Conservation (phyloP, 2,797 vertebrate species). For the Pangasius sanitwongsei region DNA sequence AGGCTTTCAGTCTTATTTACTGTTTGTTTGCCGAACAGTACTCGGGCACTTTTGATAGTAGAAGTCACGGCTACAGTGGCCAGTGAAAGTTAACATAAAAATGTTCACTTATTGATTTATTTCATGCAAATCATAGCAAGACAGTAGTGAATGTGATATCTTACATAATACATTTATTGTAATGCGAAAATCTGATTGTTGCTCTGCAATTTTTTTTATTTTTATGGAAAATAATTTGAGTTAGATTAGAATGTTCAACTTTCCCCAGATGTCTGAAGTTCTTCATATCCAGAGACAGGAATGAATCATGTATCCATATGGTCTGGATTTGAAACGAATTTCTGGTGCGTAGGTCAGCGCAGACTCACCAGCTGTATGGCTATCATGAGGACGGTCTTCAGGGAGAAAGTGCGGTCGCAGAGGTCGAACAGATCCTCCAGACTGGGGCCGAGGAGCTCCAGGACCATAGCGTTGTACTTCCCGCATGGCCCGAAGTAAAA, state of each 20-base stretch:
- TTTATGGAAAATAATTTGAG: no score
- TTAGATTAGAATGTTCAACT: no score
- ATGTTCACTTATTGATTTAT: not conserved
- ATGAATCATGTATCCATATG: no score
- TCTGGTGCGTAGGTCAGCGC: not conserved
- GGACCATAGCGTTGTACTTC: constrained; percentile 98
- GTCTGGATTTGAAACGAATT: not conserved
- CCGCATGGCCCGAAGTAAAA: constrained; percentile 98
- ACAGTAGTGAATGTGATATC: not conserved
- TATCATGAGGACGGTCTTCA: constrained; percentile 99
- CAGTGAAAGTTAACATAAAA: not conserved
- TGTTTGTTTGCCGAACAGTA: no score
- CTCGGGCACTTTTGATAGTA: not conserved
- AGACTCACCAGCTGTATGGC: constrained; percentile 94
- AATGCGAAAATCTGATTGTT: not conserved
- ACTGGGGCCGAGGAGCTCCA: constrained; percentile 97
- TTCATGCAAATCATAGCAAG: not conserved
- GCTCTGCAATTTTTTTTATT: not conserved
- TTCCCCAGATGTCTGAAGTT: no score
- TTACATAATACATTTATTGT: no score
- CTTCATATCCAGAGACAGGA: no score
- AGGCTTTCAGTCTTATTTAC: not conserved
- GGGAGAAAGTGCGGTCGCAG: constrained; percentile 95
- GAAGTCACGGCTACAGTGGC: not conserved
- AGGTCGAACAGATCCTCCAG: constrained; percentile 98